A percentile compares a stretch with the other conserved stretches of the same genome.
Conservation (phyloP, 2,797 vertebrate genomes). For the Ispidina lecontei region DNA sequence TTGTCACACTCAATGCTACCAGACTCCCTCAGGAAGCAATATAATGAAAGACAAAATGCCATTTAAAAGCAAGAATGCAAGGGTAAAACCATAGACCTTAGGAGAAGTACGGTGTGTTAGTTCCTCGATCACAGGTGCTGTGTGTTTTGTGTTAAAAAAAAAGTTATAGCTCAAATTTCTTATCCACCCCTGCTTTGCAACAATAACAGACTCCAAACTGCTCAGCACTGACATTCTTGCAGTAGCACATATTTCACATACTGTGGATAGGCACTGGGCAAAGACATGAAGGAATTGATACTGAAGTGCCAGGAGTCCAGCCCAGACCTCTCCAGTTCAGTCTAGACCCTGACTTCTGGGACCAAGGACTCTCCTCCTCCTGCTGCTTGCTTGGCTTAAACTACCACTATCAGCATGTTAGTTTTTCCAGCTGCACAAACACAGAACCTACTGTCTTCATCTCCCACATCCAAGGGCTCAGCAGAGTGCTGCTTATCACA, state of each 20-base stretch:
- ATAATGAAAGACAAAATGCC: neutral
- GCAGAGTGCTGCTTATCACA: neutral
- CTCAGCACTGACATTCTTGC: neutral
- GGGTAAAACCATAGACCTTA: neutral
- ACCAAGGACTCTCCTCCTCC: neutral
- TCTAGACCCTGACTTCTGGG: neutral
- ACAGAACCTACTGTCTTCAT: neutral
- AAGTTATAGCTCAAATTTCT: neutral
- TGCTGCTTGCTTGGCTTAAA: neutral
- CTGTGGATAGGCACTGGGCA: neutral
- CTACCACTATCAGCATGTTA: neutral
- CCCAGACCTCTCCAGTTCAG: neutral
- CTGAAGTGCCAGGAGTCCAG: neutral
- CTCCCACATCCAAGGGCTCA: neutral
- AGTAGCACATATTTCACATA: neutral
- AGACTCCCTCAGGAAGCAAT: neutral
- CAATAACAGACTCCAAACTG: neutral
- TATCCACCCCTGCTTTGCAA: neutral
- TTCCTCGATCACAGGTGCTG: neutral
- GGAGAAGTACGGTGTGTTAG: rapidly evolving
- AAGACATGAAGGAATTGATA: neutral
- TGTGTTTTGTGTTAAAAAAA: neutral
- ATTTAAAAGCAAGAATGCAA: neutral
- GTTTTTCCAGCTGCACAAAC: neutral
- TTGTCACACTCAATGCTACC: neutral